Evolutionary conservation across 2,888 invertebrate genomes (phyloP), one percentile per base, ranked within the genome.

Genomic region (Drosophila koepferae): DNA sequence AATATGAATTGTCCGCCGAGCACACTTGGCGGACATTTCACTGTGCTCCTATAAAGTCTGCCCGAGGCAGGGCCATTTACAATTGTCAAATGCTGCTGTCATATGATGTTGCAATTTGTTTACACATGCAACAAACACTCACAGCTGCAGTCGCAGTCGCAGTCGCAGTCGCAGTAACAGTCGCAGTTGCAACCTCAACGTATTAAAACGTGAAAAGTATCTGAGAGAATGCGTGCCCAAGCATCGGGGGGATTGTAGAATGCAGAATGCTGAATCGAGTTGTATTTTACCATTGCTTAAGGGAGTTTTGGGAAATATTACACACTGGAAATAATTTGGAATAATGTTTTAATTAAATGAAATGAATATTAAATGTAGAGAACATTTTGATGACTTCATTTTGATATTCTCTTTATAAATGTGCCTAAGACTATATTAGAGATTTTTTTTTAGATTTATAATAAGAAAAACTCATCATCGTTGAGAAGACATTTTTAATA

Each of bases 31-130:
- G 67, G 31, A 61, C 60, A 6, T 61, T 55, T 40, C n/a, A 46
- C 20, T 40, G 40, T 23, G 12, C 8, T 18, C 23, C 31, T 16
- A 1, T 10, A 12, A 5, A 5, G 44, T 23, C 23, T 28, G 53
- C 38, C 23, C 0, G 44, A 40, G 46, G 10, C 12, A 40, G 38
- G 60, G 63, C 83, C 86, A 88, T 88, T 90, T 86, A 79, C 87
- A 90, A 88, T 88, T 88, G 87, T 88, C 87, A 88, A 82, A 82
- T 70, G 74, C 72, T 73, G 74, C 87, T 90, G 90, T 88, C 90
- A 89, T 83, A 64, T 34, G 80, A 86, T 82, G 90, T 82, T 79
- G 87, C 87, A 89, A 88, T 89, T 88, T 89, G 90, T 90, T 90
- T 86, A 86, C 86, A 84, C 81, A 81, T 80, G 80, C 70, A 55